phyloP scores from a whole-genome alignment of 1,140 invertebrate species.

The Drosophila sp. region DNA sequence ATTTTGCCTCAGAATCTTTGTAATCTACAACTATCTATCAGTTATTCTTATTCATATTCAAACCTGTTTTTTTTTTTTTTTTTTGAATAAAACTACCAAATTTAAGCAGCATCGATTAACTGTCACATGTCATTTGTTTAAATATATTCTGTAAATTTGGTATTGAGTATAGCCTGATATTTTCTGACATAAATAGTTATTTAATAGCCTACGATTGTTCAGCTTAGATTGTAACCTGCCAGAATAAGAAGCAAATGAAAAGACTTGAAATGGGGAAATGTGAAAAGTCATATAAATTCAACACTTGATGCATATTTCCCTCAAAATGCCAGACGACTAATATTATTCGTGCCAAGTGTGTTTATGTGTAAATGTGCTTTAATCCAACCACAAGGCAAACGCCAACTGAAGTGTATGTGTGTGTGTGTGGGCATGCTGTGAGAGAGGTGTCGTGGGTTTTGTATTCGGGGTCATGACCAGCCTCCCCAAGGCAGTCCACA shows the following conservation, averaged over 20 bases:
- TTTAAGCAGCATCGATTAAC: too few relatives aligned
- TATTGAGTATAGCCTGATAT: neutral
- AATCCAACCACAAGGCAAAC: slow-evolving; percentile 64
- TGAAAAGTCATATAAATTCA: slow-evolving; percentile 59
- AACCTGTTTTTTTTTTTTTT: too few relatives aligned
- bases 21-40: too few relatives aligned
- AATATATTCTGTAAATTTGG: too few relatives aligned
- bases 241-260: slow-evolving; percentile 14
- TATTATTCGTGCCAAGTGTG: slow-evolving; percentile 15
- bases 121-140: too few relatives aligned
- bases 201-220: slow-evolving; percentile 3
- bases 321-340: slow-evolving; percentile 31
- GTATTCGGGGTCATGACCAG: slow-evolving; percentile 9
- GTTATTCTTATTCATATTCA: too few relatives aligned
- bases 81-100: too few relatives aligned
- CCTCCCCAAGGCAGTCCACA: slow-evolving; percentile 54
- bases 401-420: slow-evolving; percentile 34
- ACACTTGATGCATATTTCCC: slow-evolving; percentile 56
- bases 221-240: slow-evolving; percentile 20
- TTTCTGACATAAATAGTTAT: slow-evolving; percentile 4
- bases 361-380: slow-evolving; percentile 41
- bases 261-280: slow-evolving; percentile 29
- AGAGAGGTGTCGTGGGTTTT: slow-evolving; percentile 3
- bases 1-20: too few relatives aligned
- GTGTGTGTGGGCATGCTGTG: neutral